phyloP scores from a whole-genome alignment of 2,888 invertebrate genomes.

The Agrilus biguttatus region DNA sequence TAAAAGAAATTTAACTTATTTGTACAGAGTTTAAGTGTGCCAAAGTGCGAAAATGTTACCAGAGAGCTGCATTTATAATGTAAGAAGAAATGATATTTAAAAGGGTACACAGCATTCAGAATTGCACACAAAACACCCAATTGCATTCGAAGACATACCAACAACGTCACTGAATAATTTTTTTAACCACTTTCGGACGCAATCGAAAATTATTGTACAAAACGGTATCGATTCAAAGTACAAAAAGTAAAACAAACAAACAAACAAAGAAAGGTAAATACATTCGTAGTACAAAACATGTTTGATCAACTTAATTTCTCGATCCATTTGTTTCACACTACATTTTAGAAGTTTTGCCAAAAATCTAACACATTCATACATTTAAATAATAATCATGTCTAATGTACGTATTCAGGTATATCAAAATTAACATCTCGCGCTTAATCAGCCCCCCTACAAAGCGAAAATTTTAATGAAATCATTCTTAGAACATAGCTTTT shows the following conservation, averaged over 20 bases:
- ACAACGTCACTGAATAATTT: constrained; percentile 8
- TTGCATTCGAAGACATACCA: constrained; percentile 20
- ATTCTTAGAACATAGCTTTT: constrained; percentile 10
- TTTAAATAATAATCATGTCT: neutral
- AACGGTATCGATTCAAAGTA: constrained; percentile 16
- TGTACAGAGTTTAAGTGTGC: constrained; percentile 36
- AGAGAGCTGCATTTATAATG: constrained; percentile 30
- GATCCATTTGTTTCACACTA: constrained; percentile 32
- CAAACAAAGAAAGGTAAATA: constrained; percentile 10
- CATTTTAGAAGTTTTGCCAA: constrained; percentile 12
- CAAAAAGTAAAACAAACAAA: constrained; percentile 17
- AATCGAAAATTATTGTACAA: constrained; percentile 12
- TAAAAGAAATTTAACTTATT: constrained; percentile 34
- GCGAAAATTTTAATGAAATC: constrained; percentile 8
- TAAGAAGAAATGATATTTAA: constrained; percentile 21
- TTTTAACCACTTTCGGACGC: constrained; percentile 12
- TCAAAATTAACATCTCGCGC: constrained; percentile 6
- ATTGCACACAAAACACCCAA: constrained; percentile 16
- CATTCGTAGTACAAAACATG: constrained; percentile 7
- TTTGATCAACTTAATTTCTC: constrained; percentile 11
- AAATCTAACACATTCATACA: constrained; percentile 22
- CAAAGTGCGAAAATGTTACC: constrained; percentile 36
- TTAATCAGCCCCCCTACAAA: constrained; percentile 13
- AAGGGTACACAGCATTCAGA: constrained; percentile 28
- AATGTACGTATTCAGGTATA: constrained; percentile 4